A percentile compares a stretch with the other conserved stretches of the same genome.
Conservation (phyloP, 2,888 invertebrate genomes). For the Clusia tigrina region DNA sequence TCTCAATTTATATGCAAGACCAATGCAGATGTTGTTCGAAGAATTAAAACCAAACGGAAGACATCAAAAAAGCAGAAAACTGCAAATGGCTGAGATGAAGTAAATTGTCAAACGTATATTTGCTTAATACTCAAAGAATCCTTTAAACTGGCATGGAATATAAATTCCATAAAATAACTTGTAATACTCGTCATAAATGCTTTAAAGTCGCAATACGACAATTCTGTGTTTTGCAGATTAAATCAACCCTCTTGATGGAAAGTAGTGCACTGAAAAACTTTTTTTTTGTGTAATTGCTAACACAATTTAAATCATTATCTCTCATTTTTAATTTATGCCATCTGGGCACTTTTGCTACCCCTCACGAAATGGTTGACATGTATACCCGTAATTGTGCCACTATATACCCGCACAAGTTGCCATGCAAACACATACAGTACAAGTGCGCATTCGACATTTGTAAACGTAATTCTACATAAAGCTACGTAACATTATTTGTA, state of each 20-base stretch:
- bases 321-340: conserved; percentile 21
- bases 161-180: too few relatives aligned
- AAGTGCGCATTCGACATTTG: too few relatives aligned
- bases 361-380: too few relatives aligned
- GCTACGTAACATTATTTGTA: too few relatives aligned
- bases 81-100: not conserved
- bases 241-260: conserved; percentile 13
- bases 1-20: conserved; percentile 35
- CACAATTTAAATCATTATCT: conserved; percentile 31
- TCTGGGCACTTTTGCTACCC: too few relatives aligned
- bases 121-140: not conserved
- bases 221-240: conserved; percentile 26
- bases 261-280: not conserved
- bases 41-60: not conserved
- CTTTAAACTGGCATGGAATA: not conserved
- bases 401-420: too few relatives aligned
- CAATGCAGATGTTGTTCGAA: not conserved
- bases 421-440: too few relatives aligned
- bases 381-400: too few relatives aligned
- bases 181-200: too few relatives aligned
- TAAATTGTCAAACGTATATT: conserved; percentile 14
- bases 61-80: not conserved
- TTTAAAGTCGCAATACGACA: conserved; percentile 35
- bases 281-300: conserved; percentile 30
- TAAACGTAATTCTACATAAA: too few relatives aligned